Base-by-base conservation (phyloP, 2,113 vertebrate species). In the Nycticryphes semicollaris region DNA sequence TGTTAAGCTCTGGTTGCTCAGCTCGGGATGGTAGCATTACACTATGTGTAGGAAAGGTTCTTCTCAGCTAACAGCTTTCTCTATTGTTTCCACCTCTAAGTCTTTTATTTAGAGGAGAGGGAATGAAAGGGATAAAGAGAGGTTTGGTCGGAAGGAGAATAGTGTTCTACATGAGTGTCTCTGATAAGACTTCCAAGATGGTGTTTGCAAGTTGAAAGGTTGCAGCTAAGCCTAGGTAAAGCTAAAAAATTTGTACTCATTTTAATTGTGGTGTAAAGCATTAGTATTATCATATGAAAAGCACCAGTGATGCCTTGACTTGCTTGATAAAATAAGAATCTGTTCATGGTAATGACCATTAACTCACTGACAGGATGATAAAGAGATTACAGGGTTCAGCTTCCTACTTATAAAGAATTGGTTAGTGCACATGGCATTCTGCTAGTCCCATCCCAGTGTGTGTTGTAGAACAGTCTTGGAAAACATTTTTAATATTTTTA, bases 351-450 rank as follows among this genome's bases (percentile, higher is more conserved):
- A 97, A 96, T 96, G 96, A 92, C 97, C 94, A 96, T 97, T 97
- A 97, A 96, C 93, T 96, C 87, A 72, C 62, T 97, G 97, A 97
- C 96, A 97, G 93, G 89, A 94, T 97, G 96, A 97, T 96, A 95
- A 95, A 83, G 84, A 97, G 96, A 97, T 97, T 97, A 96, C 82
- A 97, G 96, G 95, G 96, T 97, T 96, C 82, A 69, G 56, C 96
- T 96, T 97, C 86, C 81, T 75, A 54, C 56, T 94, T 85, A 77
- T 2, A 90, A 90, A 96, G 87, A 90, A 69, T 30, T 87, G 53
- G 28, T 59, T 93, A 33, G n/a, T 86, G 84, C 66, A 88, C 18
- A 0, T 97, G 82, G 66, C 91, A 31, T 91, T 94, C 85, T 89
- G 47, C 80, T 86, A 86, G 79, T 94, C 72, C 72, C 35, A 67